phyloP scores from a whole-genome alignment of 2,113 vertebrate genomes.

The Grantiella picta region DNA sequence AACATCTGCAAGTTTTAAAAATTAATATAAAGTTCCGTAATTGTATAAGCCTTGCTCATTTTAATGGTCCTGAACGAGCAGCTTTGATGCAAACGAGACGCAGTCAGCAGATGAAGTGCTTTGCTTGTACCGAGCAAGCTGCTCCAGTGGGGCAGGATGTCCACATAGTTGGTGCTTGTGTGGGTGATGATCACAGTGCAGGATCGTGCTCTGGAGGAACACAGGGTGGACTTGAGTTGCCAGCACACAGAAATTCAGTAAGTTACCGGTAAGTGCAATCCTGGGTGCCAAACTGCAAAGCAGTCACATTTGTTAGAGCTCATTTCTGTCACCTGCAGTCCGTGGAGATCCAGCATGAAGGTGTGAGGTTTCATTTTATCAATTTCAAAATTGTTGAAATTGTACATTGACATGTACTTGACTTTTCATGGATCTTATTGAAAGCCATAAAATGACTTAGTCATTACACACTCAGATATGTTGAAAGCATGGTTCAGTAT shows the following conservation, averaged over 20 bases:
- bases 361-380: neutral
- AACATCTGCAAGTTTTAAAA: conserved; percentile 55
- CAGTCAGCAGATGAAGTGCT: neutral
- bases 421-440: neutral
- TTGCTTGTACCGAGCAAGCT: neutral
- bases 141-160: neutral
- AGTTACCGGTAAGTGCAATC: neutral
- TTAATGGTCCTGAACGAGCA: neutral
- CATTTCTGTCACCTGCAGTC: neutral
- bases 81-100: neutral
- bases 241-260: neutral
- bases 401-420: neutral
- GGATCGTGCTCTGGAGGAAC: neutral
- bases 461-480: neutral
- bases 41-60: neutral
- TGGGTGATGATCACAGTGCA: neutral
- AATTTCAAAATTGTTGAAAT: neutral
- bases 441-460: neutral
- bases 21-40: neutral
- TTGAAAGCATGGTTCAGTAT: neutral
- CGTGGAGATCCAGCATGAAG: neutral
- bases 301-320: neutral
- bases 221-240: neutral
- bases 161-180: fast-evolving
- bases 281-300: neutral